Percentiles rank a stretch among this genome's conserved stretches.
Conservation (phyloP, 2,113 vertebrate genomes). For the Oryzias javanicus region DNA sequence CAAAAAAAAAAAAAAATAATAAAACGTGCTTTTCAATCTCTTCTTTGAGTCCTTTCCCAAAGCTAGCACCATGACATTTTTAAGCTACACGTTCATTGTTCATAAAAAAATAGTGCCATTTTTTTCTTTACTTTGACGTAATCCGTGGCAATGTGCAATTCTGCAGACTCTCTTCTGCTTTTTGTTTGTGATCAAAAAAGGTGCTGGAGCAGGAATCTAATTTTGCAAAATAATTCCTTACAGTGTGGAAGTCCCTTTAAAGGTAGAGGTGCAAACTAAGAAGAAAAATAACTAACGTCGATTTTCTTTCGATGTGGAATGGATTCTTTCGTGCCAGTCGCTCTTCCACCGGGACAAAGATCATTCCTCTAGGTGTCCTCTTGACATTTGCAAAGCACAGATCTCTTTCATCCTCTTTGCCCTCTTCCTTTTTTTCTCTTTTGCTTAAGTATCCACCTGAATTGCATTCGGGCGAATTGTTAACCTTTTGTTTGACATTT, state of each 20-base stretch:
- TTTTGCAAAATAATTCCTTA: conserved; percentile 85
- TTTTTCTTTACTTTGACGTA: conserved; percentile 85
- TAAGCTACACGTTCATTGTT: conserved; percentile 84
- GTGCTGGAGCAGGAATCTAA: conserved; percentile 87
- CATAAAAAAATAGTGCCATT: conserved; percentile 87
- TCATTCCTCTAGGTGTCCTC: conserved; percentile 76
- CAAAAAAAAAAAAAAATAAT: conserved; percentile 78
- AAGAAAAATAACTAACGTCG: conserved; percentile 76
- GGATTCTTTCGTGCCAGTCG: conserved; percentile 78
- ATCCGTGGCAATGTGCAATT: conserved; percentile 87
- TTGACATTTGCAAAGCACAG: conserved; percentile 80
- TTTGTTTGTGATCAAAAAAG: conserved; percentile 83
- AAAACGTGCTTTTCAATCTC: conserved; percentile 79
- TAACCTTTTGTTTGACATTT: conserved; percentile 76
- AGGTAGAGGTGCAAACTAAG: conserved; percentile 84
- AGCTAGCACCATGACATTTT: conserved; percentile 86
- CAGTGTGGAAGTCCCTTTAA: conserved; percentile 85
- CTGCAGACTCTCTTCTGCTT: conserved; percentile 81
- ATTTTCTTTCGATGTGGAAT: conserved; percentile 76
- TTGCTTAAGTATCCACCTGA: conserved; percentile 76
- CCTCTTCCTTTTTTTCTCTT: conserved; percentile 64
- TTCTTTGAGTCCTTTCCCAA: conserved; percentile 82
- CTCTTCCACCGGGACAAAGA: conserved; percentile 70
- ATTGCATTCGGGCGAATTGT: conserved; percentile 76
- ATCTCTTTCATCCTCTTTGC: conserved; percentile 77